Percentiles rank a stretch among this genome's conserved stretches.
Evolutionary conservation across 1,140 invertebrate species (phyloP).

Genomic region (Drosophila prosaltans): DNA sequence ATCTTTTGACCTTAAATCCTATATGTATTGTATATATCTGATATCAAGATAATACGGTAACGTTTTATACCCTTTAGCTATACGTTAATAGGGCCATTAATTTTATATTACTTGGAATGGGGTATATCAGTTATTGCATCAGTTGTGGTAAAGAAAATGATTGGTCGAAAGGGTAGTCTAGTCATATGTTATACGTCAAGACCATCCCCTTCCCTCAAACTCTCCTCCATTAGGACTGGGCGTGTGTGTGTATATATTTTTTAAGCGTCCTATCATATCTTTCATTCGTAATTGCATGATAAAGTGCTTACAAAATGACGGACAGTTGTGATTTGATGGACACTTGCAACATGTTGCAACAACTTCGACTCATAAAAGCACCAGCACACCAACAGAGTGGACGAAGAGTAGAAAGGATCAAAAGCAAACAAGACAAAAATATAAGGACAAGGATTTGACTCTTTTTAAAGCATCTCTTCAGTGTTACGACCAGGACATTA

Average conservation of each 20-base stretch:
- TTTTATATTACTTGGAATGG: too few relatives aligned
- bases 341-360: slow-evolving; percentile 65
- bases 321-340: slow-evolving; percentile 61
- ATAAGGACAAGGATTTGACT: background rate
- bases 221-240: background rate
- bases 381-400: background rate
- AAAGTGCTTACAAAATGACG: slow-evolving; percentile 62
- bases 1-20: too few relatives aligned
- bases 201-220: background rate
- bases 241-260: slow-evolving; percentile 25
- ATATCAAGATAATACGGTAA: too few relatives aligned
- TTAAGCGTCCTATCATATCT: slow-evolving; percentile 47
- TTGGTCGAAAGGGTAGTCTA: slow-evolving; percentile 4
- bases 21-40: too few relatives aligned
- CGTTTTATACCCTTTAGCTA: too few relatives aligned
- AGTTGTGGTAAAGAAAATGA: background rate
- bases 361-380: slow-evolving; percentile 13
- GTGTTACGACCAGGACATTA: slow-evolving; percentile 9
- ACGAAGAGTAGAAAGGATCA: background rate
- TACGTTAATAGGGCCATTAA: too few relatives aligned
- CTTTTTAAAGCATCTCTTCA: background rate
- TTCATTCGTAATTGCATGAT: slow-evolving; percentile 68
- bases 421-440: slow-evolving; percentile 8
- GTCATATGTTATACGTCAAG: slow-evolving; percentile 31
- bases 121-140: too few relatives aligned